Evolutionary conservation across 2,888 invertebrate species (phyloP).

Genomic region (Labia minor): DNA sequence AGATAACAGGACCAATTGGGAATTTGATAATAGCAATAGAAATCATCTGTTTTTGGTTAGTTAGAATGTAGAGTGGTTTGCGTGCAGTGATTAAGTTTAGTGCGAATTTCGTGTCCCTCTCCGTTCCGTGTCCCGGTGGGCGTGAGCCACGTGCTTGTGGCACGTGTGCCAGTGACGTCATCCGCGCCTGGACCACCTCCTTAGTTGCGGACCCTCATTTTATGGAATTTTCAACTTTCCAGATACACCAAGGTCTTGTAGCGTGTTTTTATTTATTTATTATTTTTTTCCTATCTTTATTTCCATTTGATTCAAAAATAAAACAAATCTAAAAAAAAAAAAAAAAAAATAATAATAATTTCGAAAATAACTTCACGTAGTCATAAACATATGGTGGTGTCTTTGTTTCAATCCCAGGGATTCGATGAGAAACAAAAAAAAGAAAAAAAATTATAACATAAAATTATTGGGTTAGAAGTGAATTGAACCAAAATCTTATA

Average conservation of each 20-base stretch:
- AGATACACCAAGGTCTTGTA: not conserved
- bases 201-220: not conserved
- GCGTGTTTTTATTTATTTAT: not conserved
- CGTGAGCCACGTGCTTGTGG: not conserved
- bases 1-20: not conserved
- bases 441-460: conserved; percentile 26
- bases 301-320: too few relatives aligned
- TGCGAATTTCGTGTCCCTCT: not conserved
- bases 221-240: not conserved
- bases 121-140: not conserved
- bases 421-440: conserved; percentile 25
- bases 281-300: not conserved
- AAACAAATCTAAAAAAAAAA: too few relatives aligned
- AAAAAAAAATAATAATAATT: not conserved
- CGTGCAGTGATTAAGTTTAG: not conserved
- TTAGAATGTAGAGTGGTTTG: not conserved
- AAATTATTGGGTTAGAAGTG: conserved; percentile 13
- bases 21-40: not conserved
- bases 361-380: conserved; percentile 13
- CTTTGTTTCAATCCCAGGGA: conserved; percentile 20
- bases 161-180: not conserved
- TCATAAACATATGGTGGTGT: conserved; percentile 13
- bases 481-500: conserved; percentile 7
- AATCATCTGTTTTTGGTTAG: not conserved
- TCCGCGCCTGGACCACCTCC: not conserved